phyloP scores from a whole-genome alignment of 1,140 invertebrate species.

The Neuroterus valhalla region DNA sequence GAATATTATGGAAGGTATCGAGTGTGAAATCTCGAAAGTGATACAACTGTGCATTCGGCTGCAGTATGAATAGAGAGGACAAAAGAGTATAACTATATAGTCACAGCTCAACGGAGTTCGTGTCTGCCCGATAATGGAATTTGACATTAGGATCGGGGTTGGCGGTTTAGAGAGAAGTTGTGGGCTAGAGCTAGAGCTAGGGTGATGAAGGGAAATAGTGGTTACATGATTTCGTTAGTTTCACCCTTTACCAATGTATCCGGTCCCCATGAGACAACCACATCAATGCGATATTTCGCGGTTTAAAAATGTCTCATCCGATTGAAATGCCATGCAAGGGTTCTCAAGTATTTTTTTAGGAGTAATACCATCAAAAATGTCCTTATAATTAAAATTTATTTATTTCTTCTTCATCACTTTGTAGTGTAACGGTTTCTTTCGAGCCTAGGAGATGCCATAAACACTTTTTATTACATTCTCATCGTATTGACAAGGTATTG shows the following conservation, averaged over 20 bases:
- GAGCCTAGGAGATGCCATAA: too few species aligned
- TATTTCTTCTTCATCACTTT: too few species aligned
- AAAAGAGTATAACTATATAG: background rate
- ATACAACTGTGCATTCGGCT: too few species aligned
- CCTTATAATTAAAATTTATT: too few species aligned
- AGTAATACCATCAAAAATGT: too few species aligned
- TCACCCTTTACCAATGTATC: slow-evolving; percentile 25
- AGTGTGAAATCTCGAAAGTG: too few species aligned
- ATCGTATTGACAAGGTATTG: too few species aligned
- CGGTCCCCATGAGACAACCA: background rate
- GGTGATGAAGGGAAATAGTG: slow-evolving; percentile 21
- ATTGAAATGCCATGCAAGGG: background rate
- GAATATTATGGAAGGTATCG: too few species aligned
- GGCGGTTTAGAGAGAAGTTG: slow-evolving; percentile 22
- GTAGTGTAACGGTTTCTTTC: too few species aligned
- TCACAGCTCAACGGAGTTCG: background rate
- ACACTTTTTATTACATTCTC: too few species aligned
- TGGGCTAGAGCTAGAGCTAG: background rate
- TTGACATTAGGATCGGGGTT: slow-evolving; percentile 26
- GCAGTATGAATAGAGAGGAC: background rate
- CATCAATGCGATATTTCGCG: background rate
- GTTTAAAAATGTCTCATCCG: background rate
- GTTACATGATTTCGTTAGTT: slow-evolving; percentile 27
- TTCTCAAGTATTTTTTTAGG: background rate
- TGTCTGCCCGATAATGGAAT: slow-evolving; percentile 25